Percentiles rank a stretch among this genome's conserved stretches.
phyloP scores from a whole-genome alignment of 2,113 vertebrate genomes.

The Elanoides forficatus region DNA sequence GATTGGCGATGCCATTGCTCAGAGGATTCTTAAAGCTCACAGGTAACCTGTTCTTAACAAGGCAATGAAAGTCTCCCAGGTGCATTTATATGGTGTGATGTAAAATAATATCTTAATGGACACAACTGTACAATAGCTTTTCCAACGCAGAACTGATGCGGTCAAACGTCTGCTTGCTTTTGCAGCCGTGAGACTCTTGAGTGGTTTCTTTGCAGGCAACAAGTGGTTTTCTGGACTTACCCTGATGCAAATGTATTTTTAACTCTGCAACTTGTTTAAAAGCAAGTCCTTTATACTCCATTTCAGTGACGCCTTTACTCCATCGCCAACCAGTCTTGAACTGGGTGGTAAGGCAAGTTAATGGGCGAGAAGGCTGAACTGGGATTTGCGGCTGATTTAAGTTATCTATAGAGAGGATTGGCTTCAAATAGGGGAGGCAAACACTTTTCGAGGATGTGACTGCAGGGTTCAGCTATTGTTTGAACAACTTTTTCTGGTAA shows the following conservation, averaged over 20 bases:
- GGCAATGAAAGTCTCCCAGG: not conserved
- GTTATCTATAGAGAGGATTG: not conserved
- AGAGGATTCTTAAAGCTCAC: slow-evolving; percentile 89
- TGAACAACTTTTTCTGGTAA: not conserved
- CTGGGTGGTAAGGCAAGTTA: not conserved
- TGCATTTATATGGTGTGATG: not conserved
- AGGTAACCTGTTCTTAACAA: slow-evolving; percentile 73
- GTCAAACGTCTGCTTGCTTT: not conserved
- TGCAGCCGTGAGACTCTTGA: not conserved
- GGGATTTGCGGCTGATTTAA: not conserved
- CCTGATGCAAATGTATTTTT: not conserved
- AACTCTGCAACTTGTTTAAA: not conserved
- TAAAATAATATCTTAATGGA: not conserved
- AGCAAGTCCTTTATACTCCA: not conserved
- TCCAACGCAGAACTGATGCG: rapidly evolving
- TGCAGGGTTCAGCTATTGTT: not conserved
- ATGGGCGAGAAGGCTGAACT: not conserved
- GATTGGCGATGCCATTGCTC: slow-evolving; percentile 88
- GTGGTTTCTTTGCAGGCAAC: not conserved
- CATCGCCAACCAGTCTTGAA: not conserved
- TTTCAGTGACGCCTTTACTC: not conserved
- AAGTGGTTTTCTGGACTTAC: not conserved
- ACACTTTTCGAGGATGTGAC: not conserved
- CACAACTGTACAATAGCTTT: not conserved
- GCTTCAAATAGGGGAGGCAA: not conserved